Evolutionary conservation across 2,888 invertebrate species (phyloP).

Genomic region (Ferrisia virgata): DNA sequence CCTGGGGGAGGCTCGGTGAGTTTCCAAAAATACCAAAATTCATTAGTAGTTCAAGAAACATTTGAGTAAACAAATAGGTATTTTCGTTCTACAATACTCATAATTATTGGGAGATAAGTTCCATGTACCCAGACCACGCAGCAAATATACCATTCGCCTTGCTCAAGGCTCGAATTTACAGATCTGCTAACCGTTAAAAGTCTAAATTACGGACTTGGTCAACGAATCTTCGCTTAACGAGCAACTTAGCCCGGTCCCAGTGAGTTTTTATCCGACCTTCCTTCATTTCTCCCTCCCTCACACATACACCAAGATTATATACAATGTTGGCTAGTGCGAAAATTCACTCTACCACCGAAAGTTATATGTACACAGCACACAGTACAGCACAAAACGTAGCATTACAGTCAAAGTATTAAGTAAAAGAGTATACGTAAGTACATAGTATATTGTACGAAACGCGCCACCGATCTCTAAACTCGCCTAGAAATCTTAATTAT

Average conservation of each 20-base stretch:
- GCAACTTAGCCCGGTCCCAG: background rate
- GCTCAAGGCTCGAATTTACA: background rate
- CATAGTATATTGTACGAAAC: background rate
- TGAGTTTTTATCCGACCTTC: background rate
- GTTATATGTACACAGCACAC: background rate
- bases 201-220: background rate
- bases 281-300: background rate
- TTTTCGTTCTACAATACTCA: too few species aligned
- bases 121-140: too few species aligned
- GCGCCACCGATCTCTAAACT: background rate
- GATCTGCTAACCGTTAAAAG: background rate
- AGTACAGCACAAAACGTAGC: background rate
- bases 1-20: too few species aligned
- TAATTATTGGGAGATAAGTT: too few species aligned
- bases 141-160: too few species aligned
- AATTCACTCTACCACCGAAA: background rate
- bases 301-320: too few species aligned
- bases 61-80: too few species aligned
- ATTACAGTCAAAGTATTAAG: too few species aligned
- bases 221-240: background rate
- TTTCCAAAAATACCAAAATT: too few species aligned
- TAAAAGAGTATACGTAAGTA: too few species aligned
- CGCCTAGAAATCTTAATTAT: conserved; percentile 19
- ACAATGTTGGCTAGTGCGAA: too few species aligned
- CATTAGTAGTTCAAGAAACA: too few species aligned